Conservation (phyloP, 2,888 invertebrate species). For the Cryptus armator region DNA sequence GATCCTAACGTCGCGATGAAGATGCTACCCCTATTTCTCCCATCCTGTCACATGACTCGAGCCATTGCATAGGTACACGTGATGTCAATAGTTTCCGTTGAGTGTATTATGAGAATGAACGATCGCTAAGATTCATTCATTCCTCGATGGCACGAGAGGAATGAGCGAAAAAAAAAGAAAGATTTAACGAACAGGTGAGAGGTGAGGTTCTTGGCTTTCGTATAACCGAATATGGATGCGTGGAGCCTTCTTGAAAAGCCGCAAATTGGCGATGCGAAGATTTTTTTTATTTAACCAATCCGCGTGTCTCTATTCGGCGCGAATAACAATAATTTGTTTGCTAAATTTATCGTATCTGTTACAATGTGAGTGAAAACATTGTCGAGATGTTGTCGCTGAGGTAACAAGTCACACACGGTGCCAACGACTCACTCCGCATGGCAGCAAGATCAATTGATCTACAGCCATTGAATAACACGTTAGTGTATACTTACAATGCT, state of each 20-base stretch:
- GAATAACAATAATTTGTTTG: neutral
- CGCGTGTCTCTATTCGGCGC: neutral
- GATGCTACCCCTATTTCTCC: conserved; percentile 43
- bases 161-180: conserved; percentile 15
- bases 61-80: conserved; percentile 35
- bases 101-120: conserved; percentile 8
- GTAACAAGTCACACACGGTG: conserved; percentile 59
- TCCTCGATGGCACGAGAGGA: conserved; percentile 20
- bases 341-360: neutral
- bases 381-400: conserved; percentile 25
- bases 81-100: conserved; percentile 32
- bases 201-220: neutral
- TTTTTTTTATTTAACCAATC: neutral
- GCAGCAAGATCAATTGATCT: conserved; percentile 68
- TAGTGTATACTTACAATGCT: conserved; percentile 54
- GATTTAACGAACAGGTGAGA: conserved; percentile 39
- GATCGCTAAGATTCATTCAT: conserved; percentile 33
- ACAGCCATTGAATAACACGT: conserved; percentile 66
- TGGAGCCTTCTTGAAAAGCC: conserved; percentile 34
- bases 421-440: conserved; percentile 63
- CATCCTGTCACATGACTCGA: neutral
- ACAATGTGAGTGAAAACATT: conserved; percentile 2
- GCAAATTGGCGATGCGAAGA: conserved; percentile 7
- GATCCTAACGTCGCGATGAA: conserved; percentile 59
- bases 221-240: conserved; percentile 37